phyloP scores from a whole-genome alignment of 2,888 invertebrate genomes.

The Epistrophella euchroma region DNA sequence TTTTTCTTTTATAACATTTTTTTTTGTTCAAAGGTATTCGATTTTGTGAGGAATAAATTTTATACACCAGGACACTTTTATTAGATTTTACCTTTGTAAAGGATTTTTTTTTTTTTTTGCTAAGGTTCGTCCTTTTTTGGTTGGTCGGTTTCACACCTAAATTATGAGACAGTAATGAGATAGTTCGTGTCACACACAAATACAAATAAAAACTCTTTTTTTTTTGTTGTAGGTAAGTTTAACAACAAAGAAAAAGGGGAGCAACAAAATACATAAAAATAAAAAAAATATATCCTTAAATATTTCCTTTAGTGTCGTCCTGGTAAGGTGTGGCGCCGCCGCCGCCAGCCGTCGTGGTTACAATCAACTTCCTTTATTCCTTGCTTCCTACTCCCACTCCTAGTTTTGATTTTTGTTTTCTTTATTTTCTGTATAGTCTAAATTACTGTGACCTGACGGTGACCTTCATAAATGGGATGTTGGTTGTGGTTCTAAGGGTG shows the following conservation, averaged over 20 bases:
- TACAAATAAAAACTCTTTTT: constrained; percentile 8
- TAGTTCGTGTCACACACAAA: constrained; percentile 64
- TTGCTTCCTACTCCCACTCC: constrained; percentile 1
- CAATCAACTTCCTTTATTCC: constrained; percentile 34
- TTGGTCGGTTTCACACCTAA: constrained; percentile 67
- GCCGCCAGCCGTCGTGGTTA: constrained; percentile 30
- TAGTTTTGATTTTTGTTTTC: constrained; percentile 1
- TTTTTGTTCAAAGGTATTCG: constrained; percentile 36
- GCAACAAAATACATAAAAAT: constrained; percentile 51
- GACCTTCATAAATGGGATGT: constrained; percentile 65
- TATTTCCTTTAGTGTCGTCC: constrained; percentile 57
- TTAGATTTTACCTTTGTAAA: constrained; percentile 68
- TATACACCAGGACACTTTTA: constrained; percentile 67
- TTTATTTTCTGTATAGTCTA: constrained; percentile 42
- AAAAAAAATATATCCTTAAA: constrained; percentile 63
- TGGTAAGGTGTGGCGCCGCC: constrained; percentile 55
- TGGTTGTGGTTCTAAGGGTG: constrained; percentile 10
- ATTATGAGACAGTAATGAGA: constrained; percentile 76
- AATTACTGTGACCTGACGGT: constrained; percentile 72
- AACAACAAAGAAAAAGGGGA: constrained; percentile 27
- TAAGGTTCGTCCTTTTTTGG: constrained; percentile 29
- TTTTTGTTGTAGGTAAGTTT: neutral
- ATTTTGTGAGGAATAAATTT: constrained; percentile 61
- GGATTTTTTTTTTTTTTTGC: constrained; percentile 42
- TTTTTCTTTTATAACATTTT: neutral